Evolutionary conservation across 2,113 vertebrate species (phyloP), one percentile per base, ranked within the genome.

Genomic region (Taurulus bubalis): DNA sequence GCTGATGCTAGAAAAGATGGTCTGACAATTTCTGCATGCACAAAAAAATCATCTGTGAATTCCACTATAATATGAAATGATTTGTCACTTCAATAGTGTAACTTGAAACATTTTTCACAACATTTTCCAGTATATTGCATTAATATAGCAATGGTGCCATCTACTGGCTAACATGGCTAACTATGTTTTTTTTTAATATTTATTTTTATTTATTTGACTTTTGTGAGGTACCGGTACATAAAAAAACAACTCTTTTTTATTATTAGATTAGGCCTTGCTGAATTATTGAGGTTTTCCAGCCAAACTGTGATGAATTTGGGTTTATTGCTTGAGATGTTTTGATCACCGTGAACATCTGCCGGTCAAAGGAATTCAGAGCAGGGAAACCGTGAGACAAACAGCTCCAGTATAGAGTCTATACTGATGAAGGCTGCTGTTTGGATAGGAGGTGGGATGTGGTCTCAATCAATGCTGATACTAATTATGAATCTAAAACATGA

Each of bases 131-230:
- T 3, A 1, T 6, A n/a, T 38, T 22, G 0, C 6, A 72, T 77
- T 24, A 30, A 56, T 80, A 11, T 3, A 47, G 28, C 82, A 83
- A 79, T 30, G 24, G 30, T 9, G 88, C 84, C 92, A 82, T 75
- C 92, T 89, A 60, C 55, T 85, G 90, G 88, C 20, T 16, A 51
- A 45, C 8, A 24, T 56, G 15, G 34, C 0, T 40, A 53, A 56
- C 8, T 28, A 10, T 5, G 3, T 15, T n/a, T 36, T 56, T 22
- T 28, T 45, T 11, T 5, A 1, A 15, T 45, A 2, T 11, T 24
- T 40, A 4, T 56, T 58, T 58, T 2, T 42, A 10, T 20, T 62
- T 34, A 10, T 49, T 49, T n/a, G 20, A 8, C 5, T 40, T 24
- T 3, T 18, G 7, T 38, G 36, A 63, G 6, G 40, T 42, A 22